These are phyloP conservation scores for Mastomys coucha DNA, from an alignment of 2,113 vertebrate genomes.

Conservation along the genomic window DNA sequence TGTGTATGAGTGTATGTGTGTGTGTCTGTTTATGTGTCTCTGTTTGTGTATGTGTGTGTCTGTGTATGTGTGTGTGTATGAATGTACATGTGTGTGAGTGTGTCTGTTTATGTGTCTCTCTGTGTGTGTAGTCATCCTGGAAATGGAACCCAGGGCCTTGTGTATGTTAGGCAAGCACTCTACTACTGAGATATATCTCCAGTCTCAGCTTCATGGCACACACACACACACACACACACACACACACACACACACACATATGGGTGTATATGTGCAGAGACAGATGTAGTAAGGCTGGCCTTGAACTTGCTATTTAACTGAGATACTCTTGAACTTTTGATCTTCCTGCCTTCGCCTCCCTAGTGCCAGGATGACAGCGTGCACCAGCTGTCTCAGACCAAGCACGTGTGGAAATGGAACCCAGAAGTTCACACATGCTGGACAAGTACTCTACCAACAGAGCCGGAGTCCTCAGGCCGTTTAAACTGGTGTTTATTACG, in stretches of 20 bases:
- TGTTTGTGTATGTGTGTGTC: neutral
- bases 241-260: neutral
- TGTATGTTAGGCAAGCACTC: neutral
- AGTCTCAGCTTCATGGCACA: neutral
- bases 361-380: neutral
- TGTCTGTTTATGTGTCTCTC: neutral
- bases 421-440: no score
- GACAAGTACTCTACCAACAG: neutral
- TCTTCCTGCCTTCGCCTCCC: neutral
- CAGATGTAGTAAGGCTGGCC: neutral
- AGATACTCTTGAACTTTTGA: neutral
- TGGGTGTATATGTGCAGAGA: no score
- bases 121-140: neutral
- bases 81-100: neutral
- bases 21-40: neutral
- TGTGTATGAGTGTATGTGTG: neutral
- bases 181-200: neutral
- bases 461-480: neutral
- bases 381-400: neutral
- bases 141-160: neutral
- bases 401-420: neutral
- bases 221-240: neutral
- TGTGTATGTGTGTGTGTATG: neutral
- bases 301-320: neutral
- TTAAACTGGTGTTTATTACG: neutral